Base-by-base conservation (phyloP, 1,140 invertebrate species). In the Drosophila repletoides region DNA sequence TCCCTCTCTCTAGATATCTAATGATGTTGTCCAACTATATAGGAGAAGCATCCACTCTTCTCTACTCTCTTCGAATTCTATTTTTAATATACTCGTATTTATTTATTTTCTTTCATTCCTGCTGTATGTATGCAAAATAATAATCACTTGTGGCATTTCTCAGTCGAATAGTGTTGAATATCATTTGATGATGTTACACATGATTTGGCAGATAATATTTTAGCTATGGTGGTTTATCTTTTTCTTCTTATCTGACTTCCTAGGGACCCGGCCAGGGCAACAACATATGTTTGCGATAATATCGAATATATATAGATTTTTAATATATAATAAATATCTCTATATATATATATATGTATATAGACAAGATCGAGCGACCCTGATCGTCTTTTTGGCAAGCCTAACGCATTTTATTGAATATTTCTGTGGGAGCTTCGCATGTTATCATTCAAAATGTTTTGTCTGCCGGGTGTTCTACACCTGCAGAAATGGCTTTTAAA, bases 91-190 rank as follows among this genome's bases (percentile, higher is more conserved):
- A 56, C 48, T 52, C 60, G 79, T 66, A n/a, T n/a, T n/a, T n/a
- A n/a, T n/a, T n/a, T n/a, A n/a, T n/a, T n/a, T n/a, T n/a, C n/a
- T n/a, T n/a, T n/a, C n/a, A n/a, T n/a, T n/a, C n/a, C n/a, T n/a
- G n/a, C n/a, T n/a, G n/a, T n/a, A n/a, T n/a, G n/a, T n/a, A 74
- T 76, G 80, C 75, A 80, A 75, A 86, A 86, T 87, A 86, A 86
- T 86, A 86, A 86, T 86, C 80, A 71, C 64, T 87, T 73, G 80
- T 87, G 80, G 80, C 81, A 83, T 83, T n/a, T 77, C 74, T 80
- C 66, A 73, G 74, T 58, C 74, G 79, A 36, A 86, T 86, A 86
- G 80, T 86, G 80, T 86, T 86, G 81, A 86, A 86, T 86, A 86
- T 86, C 80, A 86, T 86, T 86, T 77, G 72, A 87, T 59, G 33